phyloP scores from a whole-genome alignment of 2,113 vertebrate genomes.

The Prinia subflava region DNA sequence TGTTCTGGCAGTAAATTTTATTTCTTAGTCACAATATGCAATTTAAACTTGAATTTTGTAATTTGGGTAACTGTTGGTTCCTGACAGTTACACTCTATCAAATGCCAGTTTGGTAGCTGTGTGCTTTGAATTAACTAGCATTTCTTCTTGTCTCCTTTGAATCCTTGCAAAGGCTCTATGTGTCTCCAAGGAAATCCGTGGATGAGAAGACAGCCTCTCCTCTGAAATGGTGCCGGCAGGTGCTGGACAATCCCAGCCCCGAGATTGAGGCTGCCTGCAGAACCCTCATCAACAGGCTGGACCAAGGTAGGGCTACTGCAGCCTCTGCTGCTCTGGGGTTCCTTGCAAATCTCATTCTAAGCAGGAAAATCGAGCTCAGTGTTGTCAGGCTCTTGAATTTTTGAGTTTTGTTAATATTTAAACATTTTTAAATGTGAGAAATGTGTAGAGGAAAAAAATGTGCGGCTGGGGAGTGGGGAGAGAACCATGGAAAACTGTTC shows the following conservation, averaged over 20 bases:
- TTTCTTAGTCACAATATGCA: accelerated
- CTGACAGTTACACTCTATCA: accelerated
- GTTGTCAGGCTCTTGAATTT: background rate
- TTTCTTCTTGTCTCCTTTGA: background rate
- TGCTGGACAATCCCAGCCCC: constrained; percentile 85
- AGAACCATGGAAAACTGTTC: background rate
- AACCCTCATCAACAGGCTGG: constrained; percentile 81
- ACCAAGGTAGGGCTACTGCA: constrained; percentile 76
- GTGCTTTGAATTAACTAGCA: background rate
- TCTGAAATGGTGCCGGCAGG: constrained; percentile 87
- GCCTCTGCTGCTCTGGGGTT: background rate
- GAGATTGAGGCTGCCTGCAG: constrained; percentile 89
- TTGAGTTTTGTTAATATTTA: background rate
- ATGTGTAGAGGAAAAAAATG: background rate
- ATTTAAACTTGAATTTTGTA: background rate
- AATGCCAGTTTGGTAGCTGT: background rate
- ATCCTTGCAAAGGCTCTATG: constrained; percentile 78
- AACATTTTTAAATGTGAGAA: background rate
- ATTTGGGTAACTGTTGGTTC: background rate
- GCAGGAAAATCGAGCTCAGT: background rate
- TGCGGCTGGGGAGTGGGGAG: background rate
- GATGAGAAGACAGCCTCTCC: constrained; percentile 77
- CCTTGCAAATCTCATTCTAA: background rate
- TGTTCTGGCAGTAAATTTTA: background rate
- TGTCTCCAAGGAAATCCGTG: constrained; percentile 78